A percentile compares a stretch with the other conserved stretches of the same genome.
These are phyloP conservation scores for honey bee (Apis mellifera) DNA, from an alignment of 1,140 invertebrate species.

Conservation along the genomic window Amel_HAv3.1 CM009936.2:17167501-17168000, in stretches of 20 bases:
- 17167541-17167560: neutral
- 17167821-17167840: constrained; percentile 60
- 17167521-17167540: no score
- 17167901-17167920: constrained; percentile 47
- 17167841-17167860: constrained; percentile 53
- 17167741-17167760: constrained; percentile 47
- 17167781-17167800: no score
- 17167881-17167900: constrained; percentile 58
- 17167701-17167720: constrained; percentile 68
- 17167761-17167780: no score
- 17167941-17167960: neutral
- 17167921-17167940: constrained; percentile 54
- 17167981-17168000: no score
- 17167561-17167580: neutral
- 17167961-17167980: no score
- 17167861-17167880: constrained; percentile 42
- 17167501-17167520: no score
- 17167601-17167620: neutral
- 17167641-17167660: constrained; percentile 35
- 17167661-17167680: constrained; percentile 39
- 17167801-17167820: neutral
- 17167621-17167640: neutral
- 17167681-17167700: constrained; percentile 70
- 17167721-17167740: constrained; percentile 71
- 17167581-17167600: neutral